phyloP scores from a whole-genome alignment of 1,140 invertebrate species.

The Dendroctonus valens region DNA sequence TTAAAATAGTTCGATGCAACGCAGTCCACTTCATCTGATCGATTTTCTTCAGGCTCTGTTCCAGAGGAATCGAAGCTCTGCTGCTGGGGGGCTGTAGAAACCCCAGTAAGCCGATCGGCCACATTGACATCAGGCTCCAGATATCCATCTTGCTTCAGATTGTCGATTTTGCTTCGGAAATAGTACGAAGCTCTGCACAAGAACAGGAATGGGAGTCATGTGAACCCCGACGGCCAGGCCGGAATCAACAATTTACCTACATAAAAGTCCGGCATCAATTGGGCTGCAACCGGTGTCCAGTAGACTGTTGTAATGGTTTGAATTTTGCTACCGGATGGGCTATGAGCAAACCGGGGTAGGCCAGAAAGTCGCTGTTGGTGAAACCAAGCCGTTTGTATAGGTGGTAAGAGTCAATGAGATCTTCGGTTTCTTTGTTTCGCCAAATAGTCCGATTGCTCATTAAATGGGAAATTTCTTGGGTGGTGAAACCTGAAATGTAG shows the following conservation, averaged over 20 bases:
- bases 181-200: conserved; percentile 15
- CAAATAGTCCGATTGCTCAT: no score
- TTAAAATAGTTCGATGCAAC: conserved; percentile 21
- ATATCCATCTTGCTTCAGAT: conserved; percentile 6
- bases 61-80: conserved; percentile 9
- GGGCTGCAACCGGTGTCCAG: conserved; percentile 40
- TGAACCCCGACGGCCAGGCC: background rate
- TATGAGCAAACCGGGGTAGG: conserved; percentile 29
- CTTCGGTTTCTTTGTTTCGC: no score
- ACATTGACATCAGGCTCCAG: conserved; percentile 23
- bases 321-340: conserved; percentile 27
- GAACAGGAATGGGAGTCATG: background rate
- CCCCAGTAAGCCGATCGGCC: conserved; percentile 19
- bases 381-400: conserved; percentile 27
- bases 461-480: no score
- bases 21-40: conserved; percentile 14
- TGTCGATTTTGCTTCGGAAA: conserved; percentile 24
- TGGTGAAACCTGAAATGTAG: no score
- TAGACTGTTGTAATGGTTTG: conserved; percentile 37
- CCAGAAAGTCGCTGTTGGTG: conserved; percentile 31
- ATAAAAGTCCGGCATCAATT: conserved; percentile 34
- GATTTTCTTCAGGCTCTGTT: background rate
- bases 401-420: no score
- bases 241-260: conserved; percentile 32
- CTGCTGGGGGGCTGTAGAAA: conserved; percentile 21